Conservation (phyloP, 2,888 invertebrate species). For the Dioctria linearis region DNA sequence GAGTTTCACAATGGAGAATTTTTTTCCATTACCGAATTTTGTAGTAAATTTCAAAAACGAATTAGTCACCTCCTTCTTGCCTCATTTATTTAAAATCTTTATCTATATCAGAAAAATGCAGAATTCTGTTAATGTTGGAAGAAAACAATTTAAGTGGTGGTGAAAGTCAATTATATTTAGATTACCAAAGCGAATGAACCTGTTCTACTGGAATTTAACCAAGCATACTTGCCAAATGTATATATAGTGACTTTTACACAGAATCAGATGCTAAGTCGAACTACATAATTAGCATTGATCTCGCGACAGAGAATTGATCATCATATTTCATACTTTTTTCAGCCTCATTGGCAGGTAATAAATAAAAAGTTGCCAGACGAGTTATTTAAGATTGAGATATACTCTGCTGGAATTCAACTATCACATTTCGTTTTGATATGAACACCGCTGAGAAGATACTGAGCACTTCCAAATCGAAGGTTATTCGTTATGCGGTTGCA, state of each 20-base stretch:
- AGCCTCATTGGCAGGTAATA: background rate
- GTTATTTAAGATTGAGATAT: constrained; percentile 19
- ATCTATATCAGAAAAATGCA: no score
- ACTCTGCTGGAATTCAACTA: no score
- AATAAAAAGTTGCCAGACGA: constrained; percentile 21
- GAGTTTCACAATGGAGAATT: no score
- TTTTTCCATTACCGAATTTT: no score
- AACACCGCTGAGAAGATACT: no score
- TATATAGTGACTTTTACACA: background rate
- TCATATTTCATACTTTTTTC: background rate
- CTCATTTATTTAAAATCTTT: no score
- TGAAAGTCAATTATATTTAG: constrained; percentile 16
- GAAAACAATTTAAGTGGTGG: background rate
- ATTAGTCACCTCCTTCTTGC: no score
- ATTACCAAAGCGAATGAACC: constrained; percentile 10
- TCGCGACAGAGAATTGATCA: constrained; percentile 2
- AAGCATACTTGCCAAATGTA: background rate
- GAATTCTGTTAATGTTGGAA: no score
- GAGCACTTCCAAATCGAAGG: no score
- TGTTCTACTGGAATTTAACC: background rate
- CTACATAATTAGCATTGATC: background rate
- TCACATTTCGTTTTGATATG: no score
- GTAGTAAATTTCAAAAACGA: no score
- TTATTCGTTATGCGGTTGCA: no score
- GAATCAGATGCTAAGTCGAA: background rate